phyloP scores from a whole-genome alignment of 2,797 vertebrate genomes.

The Sebastes minor region DNA sequence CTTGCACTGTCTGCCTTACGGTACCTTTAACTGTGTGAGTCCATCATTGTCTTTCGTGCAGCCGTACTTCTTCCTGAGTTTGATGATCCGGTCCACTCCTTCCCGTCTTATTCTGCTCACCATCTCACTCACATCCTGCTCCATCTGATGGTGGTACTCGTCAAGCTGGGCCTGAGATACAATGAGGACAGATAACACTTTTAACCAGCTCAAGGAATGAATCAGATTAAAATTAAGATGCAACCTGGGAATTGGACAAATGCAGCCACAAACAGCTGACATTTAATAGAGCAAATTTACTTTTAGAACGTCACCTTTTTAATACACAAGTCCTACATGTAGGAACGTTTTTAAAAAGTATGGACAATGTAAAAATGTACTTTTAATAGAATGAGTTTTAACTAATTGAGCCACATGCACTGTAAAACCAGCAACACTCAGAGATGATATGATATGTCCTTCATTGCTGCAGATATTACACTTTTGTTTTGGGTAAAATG shows the following conservation, averaged over 20 bases:
- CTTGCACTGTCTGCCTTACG: not conserved
- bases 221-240: not conserved
- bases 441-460: not conserved
- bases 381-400: not conserved
- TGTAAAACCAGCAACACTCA: not conserved
- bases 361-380: not conserved
- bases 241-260: not conserved
- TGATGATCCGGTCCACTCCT: slow-evolving; percentile 71
- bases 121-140: slow-evolving; percentile 76
- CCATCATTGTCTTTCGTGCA: slow-evolving; percentile 63
- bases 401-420: not conserved
- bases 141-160: slow-evolving; percentile 73
- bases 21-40: slow-evolving; percentile 69
- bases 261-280: not conserved
- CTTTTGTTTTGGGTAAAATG: not conserved
- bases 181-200: fast-evolving
- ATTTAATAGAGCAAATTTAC: not conserved
- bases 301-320: not conserved
- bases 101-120: slow-evolving; percentile 76
- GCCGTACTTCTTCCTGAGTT: slow-evolving; percentile 78
- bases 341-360: not conserved
- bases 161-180: slow-evolving; percentile 76
- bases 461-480: not conserved
- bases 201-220: not conserved
- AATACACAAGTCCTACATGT: not conserved